These are phyloP conservation scores for Rhorus exstirpatorius DNA, from an alignment of 2,888 invertebrate genomes.

Conservation along the genomic window DNA sequence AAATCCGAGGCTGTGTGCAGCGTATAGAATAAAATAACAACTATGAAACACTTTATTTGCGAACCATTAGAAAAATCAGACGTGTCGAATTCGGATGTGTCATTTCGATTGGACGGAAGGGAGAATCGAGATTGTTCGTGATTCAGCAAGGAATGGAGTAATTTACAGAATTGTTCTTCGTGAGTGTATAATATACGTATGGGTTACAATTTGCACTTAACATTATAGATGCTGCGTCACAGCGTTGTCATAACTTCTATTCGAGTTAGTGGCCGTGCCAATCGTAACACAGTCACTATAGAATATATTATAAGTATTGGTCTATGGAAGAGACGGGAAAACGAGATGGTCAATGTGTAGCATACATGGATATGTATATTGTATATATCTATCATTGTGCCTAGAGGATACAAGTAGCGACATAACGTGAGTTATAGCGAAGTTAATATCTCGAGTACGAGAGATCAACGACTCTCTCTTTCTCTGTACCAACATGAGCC, in stretches of 20 bases:
- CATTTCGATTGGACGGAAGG: too few relatives aligned
- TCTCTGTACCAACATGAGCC: not conserved
- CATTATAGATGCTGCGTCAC: constrained; percentile 24
- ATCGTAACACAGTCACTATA: constrained; percentile 31
- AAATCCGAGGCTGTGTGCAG: too few relatives aligned
- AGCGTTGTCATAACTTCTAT: constrained; percentile 49
- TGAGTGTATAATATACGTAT: not conserved
- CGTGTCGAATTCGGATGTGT: too few relatives aligned
- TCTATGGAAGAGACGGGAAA: constrained; percentile 14
- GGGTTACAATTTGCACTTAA: constrained; percentile 19
- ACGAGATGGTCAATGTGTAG: constrained; percentile 29
- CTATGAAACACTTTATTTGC: too few relatives aligned
- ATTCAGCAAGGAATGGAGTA: not conserved
- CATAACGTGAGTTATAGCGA: constrained; percentile 30
- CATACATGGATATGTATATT: not conserved
- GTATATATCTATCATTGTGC: constrained; percentile 7
- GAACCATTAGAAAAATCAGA: too few relatives aligned
- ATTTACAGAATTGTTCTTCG: constrained; percentile 23
- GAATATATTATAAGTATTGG: constrained; percentile 5
- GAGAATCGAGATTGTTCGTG: too few relatives aligned
- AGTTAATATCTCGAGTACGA: constrained; percentile 24
- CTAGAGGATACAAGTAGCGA: constrained; percentile 8
- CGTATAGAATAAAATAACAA: too few relatives aligned
- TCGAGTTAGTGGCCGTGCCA: constrained; percentile 56
- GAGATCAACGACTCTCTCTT: constrained; percentile 64